A percentile compares a stretch with the other conserved stretches of the same genome.
These are phyloP conservation scores for Salminus brasiliensis DNA, from an alignment of 2,113 vertebrate species.

Conservation along the genomic window DNA sequence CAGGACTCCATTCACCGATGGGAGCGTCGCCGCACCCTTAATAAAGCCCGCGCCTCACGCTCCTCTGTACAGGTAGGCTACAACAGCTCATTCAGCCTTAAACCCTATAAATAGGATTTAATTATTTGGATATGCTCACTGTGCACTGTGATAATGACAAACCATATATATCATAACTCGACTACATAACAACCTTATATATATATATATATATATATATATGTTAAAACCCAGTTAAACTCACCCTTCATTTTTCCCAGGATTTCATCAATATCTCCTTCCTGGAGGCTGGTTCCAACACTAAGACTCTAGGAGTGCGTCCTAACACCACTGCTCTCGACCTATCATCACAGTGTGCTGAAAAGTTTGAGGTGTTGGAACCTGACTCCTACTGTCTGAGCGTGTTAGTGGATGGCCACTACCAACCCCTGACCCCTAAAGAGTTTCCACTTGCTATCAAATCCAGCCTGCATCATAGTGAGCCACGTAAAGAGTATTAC, in stretches of 20 bases:
- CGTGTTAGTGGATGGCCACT: conserved; percentile 79
- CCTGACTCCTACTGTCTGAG: conserved; percentile 79
- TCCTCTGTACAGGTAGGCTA: conserved; percentile 85
- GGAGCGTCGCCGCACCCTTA: conserved; percentile 91
- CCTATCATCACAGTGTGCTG: conserved; percentile 84
- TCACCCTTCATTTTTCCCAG: conserved; percentile 65
- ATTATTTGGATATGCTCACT: too few species aligned
- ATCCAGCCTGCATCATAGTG: conserved; percentile 78
- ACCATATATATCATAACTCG: too few species aligned
- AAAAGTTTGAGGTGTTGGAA: conserved; percentile 83
- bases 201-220: too few species aligned
- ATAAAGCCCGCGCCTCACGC: conserved; percentile 83
- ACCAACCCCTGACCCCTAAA: conserved; percentile 75
- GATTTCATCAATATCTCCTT: conserved; percentile 93
- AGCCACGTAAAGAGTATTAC: conserved; percentile 83
- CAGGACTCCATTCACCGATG: conserved; percentile 98
- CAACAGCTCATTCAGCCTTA: background rate
- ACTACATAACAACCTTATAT: too few species aligned
- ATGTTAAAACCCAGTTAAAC: too few species aligned
- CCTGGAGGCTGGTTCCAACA: conserved; percentile 77
- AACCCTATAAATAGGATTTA: background rate
- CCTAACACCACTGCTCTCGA: conserved; percentile 76
- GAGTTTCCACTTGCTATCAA: conserved; percentile 87
- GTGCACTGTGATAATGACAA: too few species aligned
- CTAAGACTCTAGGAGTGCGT: conserved; percentile 85